Evolutionary conservation across 2,888 invertebrate genomes (phyloP).

Genomic region (Drosophila neotestacea): DNA sequence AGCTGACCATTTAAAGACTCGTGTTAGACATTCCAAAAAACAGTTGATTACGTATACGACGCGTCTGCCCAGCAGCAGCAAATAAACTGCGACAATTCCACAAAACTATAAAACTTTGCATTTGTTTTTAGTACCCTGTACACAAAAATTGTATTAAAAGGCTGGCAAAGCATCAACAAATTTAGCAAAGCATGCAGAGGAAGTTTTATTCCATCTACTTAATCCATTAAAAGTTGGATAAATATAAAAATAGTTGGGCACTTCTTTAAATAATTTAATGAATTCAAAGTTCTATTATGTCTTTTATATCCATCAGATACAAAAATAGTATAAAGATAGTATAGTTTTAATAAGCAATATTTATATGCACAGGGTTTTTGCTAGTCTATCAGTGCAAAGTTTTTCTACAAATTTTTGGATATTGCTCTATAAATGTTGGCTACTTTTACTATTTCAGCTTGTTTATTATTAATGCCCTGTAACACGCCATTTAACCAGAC

Average conservation of each 20-base stretch:
- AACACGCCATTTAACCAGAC: no score
- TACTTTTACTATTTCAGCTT: no score
- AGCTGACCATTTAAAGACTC: conserved; percentile 52
- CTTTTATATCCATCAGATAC: no score
- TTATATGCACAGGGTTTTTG: no score
- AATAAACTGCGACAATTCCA: conserved; percentile 26
- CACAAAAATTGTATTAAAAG: neutral
- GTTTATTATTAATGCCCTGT: no score
- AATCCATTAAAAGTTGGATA: no score
- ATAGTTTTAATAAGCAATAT: no score
- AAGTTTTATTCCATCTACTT: neutral
- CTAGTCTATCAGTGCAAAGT: no score
- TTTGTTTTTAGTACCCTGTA: conserved; percentile 1
- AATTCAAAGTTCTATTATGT: neutral
- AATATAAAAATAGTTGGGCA: neutral
- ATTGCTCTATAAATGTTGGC: no score
- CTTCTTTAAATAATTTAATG: no score
- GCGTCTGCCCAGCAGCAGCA: conserved; percentile 18
- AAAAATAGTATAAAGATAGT: no score
- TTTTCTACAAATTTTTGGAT: no score
- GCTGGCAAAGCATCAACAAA: neutral
- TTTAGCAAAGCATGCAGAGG: neutral
- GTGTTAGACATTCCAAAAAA: conserved; percentile 60
- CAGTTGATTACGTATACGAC: conserved; percentile 55
- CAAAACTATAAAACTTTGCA: conserved; percentile 14